A percentile compares a stretch with the other conserved stretches of the same genome.
Conservation (phyloP, 2,888 invertebrate species). For the Ectemnius cavifrons region DNA sequence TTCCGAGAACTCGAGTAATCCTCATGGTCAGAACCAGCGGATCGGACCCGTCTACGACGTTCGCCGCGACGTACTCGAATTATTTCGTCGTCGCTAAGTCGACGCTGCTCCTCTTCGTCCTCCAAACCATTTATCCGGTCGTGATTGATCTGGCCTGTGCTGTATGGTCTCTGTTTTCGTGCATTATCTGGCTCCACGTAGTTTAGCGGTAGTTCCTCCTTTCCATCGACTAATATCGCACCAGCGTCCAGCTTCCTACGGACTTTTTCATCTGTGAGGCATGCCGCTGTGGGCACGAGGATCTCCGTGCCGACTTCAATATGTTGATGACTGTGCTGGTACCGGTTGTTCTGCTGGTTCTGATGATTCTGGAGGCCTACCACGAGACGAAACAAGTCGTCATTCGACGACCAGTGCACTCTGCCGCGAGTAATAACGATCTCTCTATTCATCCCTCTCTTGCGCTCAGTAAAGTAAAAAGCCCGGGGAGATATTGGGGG, state of each 20-base stretch:
- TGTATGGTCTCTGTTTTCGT: conserved; percentile 54
- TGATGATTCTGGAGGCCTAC: conserved; percentile 66
- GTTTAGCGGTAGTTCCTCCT: conserved; percentile 84
- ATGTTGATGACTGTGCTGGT: conserved; percentile 60
- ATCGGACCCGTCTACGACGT: conserved; percentile 44
- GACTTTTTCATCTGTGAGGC: conserved; percentile 74
- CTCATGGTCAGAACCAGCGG: conserved; percentile 57
- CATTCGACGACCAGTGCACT: conserved; percentile 1
- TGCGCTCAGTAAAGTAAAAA: background rate
- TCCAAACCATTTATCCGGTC: conserved; percentile 61
- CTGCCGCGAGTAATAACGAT: background rate
- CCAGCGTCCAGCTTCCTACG: conserved; percentile 79
- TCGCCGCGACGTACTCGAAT: conserved; percentile 44
- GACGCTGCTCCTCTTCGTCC: conserved; percentile 61
- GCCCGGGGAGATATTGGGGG: too few species aligned
- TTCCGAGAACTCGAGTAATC: conserved; percentile 46
- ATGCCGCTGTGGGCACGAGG: conserved; percentile 71
- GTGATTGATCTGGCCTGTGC: conserved; percentile 57
- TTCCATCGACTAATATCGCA: conserved; percentile 81
- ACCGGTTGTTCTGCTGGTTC: conserved; percentile 28
- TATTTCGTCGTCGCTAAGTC: conserved; percentile 55
- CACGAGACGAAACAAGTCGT: conserved; percentile 51
- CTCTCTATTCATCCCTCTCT: background rate
- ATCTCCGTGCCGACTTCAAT: conserved; percentile 77
- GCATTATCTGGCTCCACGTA: conserved; percentile 72